These are phyloP conservation scores for Artibeus lituratus DNA, from an alignment of 2,797 vertebrate genomes.

Conservation along the genomic window DNA sequence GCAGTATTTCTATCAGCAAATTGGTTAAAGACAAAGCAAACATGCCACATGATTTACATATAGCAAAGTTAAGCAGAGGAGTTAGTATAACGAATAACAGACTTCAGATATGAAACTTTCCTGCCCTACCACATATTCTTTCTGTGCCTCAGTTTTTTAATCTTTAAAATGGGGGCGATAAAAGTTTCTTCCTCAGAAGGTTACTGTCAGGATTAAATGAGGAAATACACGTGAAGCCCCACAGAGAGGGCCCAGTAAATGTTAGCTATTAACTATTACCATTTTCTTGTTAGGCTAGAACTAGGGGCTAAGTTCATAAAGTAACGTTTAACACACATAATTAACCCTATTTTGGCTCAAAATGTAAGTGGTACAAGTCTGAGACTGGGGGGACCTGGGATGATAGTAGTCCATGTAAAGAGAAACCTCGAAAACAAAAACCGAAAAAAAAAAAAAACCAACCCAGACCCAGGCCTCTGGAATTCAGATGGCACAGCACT, in stretches of 20 bases:
- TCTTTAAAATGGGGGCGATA: slow-evolving; percentile 40
- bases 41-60: not conserved
- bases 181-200: not conserved
- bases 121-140: not conserved
- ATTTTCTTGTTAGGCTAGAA: not conserved
- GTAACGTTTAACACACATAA: not conserved
- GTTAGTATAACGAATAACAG: not conserved
- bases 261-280: not conserved
- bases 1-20: not conserved
- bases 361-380: not conserved
- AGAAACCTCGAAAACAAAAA: not conserved
- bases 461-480: not conserved
- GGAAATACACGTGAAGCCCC: not conserved
- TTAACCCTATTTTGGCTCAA: not conserved
- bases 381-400: not conserved
- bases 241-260: not conserved
- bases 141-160: not conserved
- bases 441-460: not conserved
- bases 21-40: slow-evolving; percentile 19
- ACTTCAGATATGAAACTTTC: not conserved
- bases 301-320: slow-evolving; percentile 13
- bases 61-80: not conserved
- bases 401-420: not conserved
- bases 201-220: not conserved
- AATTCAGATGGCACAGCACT: not conserved